Percentiles rank a stretch among this genome's conserved stretches.
Conservation (phyloP, 2,797 vertebrate genomes). For the Squalus acanthias region DNA sequence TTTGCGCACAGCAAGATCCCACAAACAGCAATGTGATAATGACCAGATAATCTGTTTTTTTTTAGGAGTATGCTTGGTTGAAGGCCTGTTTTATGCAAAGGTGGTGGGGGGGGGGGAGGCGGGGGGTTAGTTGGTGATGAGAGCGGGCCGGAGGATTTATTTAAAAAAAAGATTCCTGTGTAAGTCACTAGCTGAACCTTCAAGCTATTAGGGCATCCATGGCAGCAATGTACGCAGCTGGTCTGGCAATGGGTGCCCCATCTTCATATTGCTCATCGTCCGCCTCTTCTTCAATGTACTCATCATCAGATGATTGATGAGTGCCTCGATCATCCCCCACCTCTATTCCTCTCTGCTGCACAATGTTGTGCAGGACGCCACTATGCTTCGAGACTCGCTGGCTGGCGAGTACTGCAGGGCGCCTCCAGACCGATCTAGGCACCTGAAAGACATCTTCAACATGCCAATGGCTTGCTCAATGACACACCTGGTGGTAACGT, state of each 20-base stretch:
- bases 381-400: neutral
- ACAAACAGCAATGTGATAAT: too few relatives aligned
- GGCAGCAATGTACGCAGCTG: neutral
- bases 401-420: neutral
- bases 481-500: neutral
- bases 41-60: too few relatives aligned
- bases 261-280: neutral
- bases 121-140: neutral
- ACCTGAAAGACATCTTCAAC: neutral
- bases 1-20: too few relatives aligned
- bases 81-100: neutral
- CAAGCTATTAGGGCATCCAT: neutral
- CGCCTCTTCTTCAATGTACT: neutral
- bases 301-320: neutral
- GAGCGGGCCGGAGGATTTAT: neutral
- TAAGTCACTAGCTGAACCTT: neutral
- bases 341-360: neutral
- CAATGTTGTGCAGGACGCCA: neutral
- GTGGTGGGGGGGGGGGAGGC: too few relatives aligned
- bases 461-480: neutral
- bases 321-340: neutral
- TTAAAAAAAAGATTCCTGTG: neutral
- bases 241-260: neutral
- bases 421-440: neutral
- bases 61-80: too few relatives aligned